These are phyloP conservation scores for Myioborus melanocephalus DNA, from an alignment of 2,797 vertebrate species.

Conservation along the genomic window DNA sequence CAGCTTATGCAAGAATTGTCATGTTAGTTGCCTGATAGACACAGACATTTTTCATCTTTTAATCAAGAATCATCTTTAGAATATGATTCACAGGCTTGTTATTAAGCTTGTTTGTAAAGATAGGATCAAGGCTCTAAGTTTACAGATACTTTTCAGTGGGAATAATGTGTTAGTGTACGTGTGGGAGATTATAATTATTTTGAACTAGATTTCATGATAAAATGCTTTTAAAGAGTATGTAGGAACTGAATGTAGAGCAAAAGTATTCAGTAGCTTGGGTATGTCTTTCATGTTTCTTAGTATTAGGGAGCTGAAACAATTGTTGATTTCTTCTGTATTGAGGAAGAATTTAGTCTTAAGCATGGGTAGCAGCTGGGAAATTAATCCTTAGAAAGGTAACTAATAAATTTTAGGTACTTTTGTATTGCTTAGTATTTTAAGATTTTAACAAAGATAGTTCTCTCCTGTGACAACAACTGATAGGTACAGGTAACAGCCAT, in stretches of 20 bases:
- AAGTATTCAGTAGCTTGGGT: neutral
- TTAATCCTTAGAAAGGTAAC: neutral
- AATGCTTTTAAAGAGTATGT: neutral
- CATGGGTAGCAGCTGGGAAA: neutral
- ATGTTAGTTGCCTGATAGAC: neutral
- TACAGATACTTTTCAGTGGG: neutral
- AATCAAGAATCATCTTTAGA: neutral
- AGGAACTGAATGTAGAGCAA: neutral
- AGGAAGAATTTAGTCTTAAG: neutral
- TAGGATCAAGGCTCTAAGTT: neutral
- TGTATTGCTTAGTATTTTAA: neutral
- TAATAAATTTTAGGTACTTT: neutral
- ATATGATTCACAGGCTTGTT: neutral
- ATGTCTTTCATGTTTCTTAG: neutral
- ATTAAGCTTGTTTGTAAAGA: slow-evolving; percentile 20
- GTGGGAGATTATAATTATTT: neutral
- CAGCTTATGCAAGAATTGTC: neutral
- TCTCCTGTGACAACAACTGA: neutral
- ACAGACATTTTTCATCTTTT: neutral
- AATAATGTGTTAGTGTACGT: neutral
- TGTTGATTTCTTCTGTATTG: neutral
- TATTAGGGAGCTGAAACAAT: neutral
- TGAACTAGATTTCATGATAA: neutral
- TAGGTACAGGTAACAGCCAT: neutral
- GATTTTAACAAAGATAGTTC: neutral